Evolutionary conservation across 1,140 invertebrate species (phyloP).

Genomic region (Cotesia glomerata): DNA sequence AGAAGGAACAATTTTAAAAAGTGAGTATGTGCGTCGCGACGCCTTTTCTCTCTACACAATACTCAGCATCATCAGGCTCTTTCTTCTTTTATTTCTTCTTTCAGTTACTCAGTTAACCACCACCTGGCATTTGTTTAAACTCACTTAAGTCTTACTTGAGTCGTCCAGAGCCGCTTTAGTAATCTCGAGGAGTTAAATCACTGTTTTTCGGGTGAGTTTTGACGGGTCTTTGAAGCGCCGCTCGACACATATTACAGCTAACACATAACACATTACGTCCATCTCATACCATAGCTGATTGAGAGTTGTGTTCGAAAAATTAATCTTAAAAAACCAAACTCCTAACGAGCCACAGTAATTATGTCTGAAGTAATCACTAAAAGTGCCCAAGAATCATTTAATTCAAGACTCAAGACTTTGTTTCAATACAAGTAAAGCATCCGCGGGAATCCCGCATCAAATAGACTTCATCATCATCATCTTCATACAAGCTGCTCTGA

Average conservation of each 20-base stretch:
- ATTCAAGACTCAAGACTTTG: neutral
- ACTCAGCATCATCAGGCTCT: too few species aligned
- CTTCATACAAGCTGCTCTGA: too few species aligned
- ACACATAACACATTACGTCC: neutral
- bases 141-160: slow-evolving; percentile 25
- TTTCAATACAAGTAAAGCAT: too few species aligned
- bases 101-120: neutral
- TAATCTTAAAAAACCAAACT: too few species aligned
- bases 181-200: slow-evolving; percentile 18
- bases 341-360: too few species aligned
- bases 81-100: neutral
- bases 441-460: neutral
- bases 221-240: slow-evolving; percentile 6
- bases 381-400: neutral
- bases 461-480: too few species aligned
- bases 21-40: slow-evolving; percentile 27
- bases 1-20: neutral
- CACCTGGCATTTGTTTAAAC: slow-evolving; percentile 31
- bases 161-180: slow-evolving; percentile 18
- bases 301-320: too few species aligned
- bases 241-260: neutral
- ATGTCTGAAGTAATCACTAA: neutral
- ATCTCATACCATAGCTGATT: neutral
- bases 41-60: neutral
- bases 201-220: slow-evolving; percentile 2